Base-by-base conservation (phyloP, 2,888 invertebrate genomes). In the Microplitis deprimator region DNA sequence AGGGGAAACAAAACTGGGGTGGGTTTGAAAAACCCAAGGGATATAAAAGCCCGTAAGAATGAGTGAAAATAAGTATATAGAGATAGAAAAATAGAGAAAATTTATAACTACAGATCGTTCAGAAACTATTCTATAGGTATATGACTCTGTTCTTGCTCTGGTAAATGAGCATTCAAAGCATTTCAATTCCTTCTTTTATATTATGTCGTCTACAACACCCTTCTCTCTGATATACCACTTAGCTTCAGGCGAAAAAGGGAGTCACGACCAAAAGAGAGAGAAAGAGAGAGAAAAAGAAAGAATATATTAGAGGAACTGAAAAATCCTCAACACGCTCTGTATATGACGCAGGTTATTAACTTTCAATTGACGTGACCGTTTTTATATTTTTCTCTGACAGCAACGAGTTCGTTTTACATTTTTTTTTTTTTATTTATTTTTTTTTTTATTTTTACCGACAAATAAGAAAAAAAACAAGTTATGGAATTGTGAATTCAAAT, bases 261-360 rank as follows among this genome's bases (percentile, higher is more conserved):
- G 50, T 50, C 50, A 13, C 50, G 8, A 13, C 50, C 13, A 13
- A 50, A 13, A 50, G 50, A 50, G 50, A 50, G 13, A 50, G 50
- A 50, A 50, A 20, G 50, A 50, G 50, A 50, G 13, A 50, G 6
- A 50, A 10, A 50, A 50, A 29, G 50, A 50, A 50, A 50, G 50
- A 50, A 50, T 13, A 50, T 50, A 20, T 13, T 50, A 68, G 73
- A 60, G 17, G 29, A 13, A 67, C 40, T 81, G 81, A 84, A 84
- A 84, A 83, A 84, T 83, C 82, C 83, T 80, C 79, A 77, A 77
- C 79, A 77, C 72, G 60, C 76, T 79, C 83, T 87, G 87, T 83
- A 85, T 84, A 85, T 86, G 89, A 89, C 87, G 88, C 76, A 79
- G 86, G 88, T 88, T 89, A 88, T 88, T 89, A 88, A 87, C 84